phyloP scores from a whole-genome alignment of 1,140 invertebrate species.

The Ptiloglossa arizonensis region DNA sequence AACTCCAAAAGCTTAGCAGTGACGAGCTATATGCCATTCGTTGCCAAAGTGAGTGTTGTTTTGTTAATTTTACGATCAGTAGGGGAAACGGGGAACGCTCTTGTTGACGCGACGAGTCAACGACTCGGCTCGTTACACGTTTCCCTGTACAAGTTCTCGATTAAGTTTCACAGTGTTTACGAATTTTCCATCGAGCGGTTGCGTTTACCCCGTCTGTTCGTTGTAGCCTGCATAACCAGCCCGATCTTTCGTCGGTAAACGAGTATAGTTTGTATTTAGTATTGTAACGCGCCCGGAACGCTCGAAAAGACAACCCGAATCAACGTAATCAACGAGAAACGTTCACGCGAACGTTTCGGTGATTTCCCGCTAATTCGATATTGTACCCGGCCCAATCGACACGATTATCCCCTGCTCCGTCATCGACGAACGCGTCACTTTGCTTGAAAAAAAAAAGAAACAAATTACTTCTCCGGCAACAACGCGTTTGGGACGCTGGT shows the following conservation, averaged over 20 bases:
- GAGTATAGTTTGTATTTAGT: neutral
- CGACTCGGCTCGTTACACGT: constrained; percentile 1
- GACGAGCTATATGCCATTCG: constrained; percentile 49
- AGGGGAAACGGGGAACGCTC: constrained; percentile 19
- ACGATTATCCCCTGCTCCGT: constrained; percentile 3
- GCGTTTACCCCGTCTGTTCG: neutral
- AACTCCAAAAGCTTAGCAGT: constrained; percentile 37
- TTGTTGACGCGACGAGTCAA: neutral
- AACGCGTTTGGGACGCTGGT: neutral
- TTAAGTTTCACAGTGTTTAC: neutral
- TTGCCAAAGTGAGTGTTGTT: constrained; percentile 42
- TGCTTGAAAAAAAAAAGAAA: too few species aligned
- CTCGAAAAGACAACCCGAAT: too few species aligned
- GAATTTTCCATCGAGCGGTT: neutral
- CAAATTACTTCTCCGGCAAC: neutral
- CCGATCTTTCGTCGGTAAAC: neutral
- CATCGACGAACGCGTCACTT: neutral
- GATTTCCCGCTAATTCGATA: neutral
- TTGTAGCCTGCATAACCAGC: neutral
- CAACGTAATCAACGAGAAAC: too few species aligned
- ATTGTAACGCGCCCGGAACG: neutral
- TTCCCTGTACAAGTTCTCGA: constrained; percentile 1
- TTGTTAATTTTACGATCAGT: constrained; percentile 8
- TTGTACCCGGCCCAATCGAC: too few species aligned
- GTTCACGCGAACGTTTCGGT: neutral